These are phyloP conservation scores for Mormyrops boulengeri DNA, from an alignment of 2,797 vertebrate species.

Conservation along the genomic window DNA sequence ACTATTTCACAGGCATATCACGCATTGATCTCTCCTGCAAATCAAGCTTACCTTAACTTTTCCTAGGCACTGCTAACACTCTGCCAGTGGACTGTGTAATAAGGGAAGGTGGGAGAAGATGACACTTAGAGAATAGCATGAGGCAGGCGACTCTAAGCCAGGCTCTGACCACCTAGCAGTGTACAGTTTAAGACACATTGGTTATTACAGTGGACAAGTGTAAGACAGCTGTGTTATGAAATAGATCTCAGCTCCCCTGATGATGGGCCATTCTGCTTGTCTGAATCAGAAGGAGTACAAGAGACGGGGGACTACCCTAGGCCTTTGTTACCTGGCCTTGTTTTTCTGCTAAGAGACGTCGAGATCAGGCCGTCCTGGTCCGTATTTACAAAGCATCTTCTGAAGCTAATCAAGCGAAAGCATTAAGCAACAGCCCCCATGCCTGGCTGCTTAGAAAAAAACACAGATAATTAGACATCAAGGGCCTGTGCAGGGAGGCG, in stretches of 20 bases:
- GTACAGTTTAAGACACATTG: neutral
- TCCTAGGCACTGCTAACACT: neutral
- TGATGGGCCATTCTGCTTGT: neutral
- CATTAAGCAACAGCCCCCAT: conserved; percentile 4
- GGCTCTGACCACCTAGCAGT: neutral
- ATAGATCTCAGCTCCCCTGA: neutral
- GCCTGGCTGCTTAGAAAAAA: neutral
- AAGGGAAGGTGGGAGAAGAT: neutral
- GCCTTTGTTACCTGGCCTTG: neutral
- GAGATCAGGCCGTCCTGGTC: neutral
- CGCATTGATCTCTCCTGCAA: neutral
- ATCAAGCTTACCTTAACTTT: neutral
- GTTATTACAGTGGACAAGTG: neutral
- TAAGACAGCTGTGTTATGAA: neutral
- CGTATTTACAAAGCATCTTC: conserved; percentile 7
- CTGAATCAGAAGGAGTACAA: neutral
- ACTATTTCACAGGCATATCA: neutral
- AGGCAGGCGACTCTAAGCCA: neutral
- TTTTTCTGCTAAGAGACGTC: neutral
- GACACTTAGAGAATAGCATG: neutral
- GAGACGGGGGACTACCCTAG: neutral
- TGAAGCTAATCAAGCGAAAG: conserved; percentile 16
- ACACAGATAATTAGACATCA: conserved; percentile 6
- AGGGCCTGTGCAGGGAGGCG: neutral
- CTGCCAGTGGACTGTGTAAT: neutral